Evolutionary conservation across 2,888 invertebrate genomes (phyloP).

Genomic region (Lasioglossum leucozonium): DNA sequence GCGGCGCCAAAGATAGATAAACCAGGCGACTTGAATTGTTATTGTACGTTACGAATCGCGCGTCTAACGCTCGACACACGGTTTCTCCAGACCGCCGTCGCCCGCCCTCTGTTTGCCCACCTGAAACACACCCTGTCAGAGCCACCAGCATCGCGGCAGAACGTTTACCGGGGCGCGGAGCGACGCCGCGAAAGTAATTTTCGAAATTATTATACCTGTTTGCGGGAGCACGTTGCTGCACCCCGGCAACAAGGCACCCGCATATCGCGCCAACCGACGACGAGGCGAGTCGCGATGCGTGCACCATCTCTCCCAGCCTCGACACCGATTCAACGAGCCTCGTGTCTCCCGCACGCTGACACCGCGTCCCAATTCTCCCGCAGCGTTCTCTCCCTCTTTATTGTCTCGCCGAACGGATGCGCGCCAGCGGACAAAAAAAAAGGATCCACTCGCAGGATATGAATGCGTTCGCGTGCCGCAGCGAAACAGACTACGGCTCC

Average conservation of each 20-base stretch:
- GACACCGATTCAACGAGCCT: not conserved
- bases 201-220: not conserved
- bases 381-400: not conserved
- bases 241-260: not conserved
- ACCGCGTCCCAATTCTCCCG: not conserved
- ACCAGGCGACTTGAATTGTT: constrained; percentile 9
- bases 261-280: not conserved
- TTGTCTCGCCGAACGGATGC: not conserved
- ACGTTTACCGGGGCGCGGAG: not conserved
- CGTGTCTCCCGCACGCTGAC: not conserved
- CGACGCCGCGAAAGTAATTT: constrained; percentile 14
- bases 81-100: not conserved
- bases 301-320: not conserved
- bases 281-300: not conserved
- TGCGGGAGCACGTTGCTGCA: not conserved
- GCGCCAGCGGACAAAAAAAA: not conserved
- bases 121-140: not conserved
- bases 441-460: not conserved
- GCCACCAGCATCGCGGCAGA: not conserved
- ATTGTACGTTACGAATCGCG: not conserved
- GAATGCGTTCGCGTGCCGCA: not conserved
- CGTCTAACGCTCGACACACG: not conserved
- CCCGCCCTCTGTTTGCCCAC: not conserved
- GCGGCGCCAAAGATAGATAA: constrained; percentile 48
- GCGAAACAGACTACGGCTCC: not conserved